Percentiles rank a stretch among this genome's conserved stretches.
These are phyloP conservation scores for Cryptoblepharus egeriae DNA, from an alignment of 2,797 vertebrate genomes.

Conservation along the genomic window DNA sequence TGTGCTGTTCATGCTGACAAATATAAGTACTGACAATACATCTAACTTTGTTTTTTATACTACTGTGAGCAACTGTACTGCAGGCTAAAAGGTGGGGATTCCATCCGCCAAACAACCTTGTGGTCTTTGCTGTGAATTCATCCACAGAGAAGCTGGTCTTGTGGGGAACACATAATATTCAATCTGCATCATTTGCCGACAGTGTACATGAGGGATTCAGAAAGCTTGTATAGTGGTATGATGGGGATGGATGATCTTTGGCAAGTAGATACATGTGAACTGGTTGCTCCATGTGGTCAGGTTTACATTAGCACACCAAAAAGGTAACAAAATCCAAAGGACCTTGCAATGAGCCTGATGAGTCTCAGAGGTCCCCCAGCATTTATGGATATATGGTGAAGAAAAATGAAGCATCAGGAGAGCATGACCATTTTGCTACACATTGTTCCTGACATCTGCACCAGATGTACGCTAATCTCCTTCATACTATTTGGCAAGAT, in stretches of 20 bases:
- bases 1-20: constrained; percentile 18
- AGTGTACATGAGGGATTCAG: not conserved
- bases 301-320: not conserved
- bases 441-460: not conserved
- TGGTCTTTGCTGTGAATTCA: not conserved
- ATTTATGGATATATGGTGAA: not conserved
- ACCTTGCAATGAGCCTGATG: not conserved
- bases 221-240: not conserved
- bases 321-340: not conserved
- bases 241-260: not conserved
- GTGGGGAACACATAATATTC: not conserved
- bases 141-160: not conserved
- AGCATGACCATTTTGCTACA: not conserved
- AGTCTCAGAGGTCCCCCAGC: not conserved
- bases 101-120: constrained; percentile 3
- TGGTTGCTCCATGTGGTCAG: not conserved
- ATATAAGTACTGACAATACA: constrained; percentile 6
- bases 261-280: not conserved
- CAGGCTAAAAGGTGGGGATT: not conserved
- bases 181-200: not conserved
- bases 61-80: constrained; percentile 4
- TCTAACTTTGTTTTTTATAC: constrained; percentile 29
- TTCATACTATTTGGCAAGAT: not conserved
- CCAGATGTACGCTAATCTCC: not conserved
- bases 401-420: not conserved